Evolutionary conservation across 2,797 vertebrate genomes (phyloP).

Genomic region (Lithobates pipiens): DNA sequence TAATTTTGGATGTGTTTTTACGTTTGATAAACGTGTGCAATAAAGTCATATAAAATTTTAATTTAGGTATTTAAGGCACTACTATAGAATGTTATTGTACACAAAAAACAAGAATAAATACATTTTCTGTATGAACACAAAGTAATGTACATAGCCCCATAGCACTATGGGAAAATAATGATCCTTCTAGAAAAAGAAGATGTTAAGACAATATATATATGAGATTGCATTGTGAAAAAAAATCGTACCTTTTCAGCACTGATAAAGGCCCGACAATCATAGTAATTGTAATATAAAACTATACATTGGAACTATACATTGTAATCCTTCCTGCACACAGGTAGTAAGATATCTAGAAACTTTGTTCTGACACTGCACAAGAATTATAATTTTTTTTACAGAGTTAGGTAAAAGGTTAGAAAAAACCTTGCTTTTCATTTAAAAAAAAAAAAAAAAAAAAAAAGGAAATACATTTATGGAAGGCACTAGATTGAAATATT

Average conservation of each 20-base stretch:
- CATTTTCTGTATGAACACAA: conserved; percentile 95
- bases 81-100: conserved; percentile 74
- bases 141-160: conserved; percentile 95
- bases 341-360: neutral
- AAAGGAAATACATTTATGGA: too few relatives aligned
- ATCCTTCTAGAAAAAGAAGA: conserved; percentile 86
- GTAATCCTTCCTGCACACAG: neutral
- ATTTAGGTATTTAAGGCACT: conserved; percentile 71
- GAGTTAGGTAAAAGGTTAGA: too few relatives aligned
- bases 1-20: conserved; percentile 56
- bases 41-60: conserved; percentile 69
- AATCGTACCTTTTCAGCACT: conserved; percentile 40
- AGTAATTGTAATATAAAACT: conserved; percentile 17
- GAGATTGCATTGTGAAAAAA: conserved; percentile 64
- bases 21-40: conserved; percentile 58
- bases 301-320: conserved; percentile 15
- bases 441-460: too few relatives aligned
- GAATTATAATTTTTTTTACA: too few relatives aligned
- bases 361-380: neutral
- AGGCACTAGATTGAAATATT: too few relatives aligned
- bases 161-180: conserved; percentile 86
- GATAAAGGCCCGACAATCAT: conserved; percentile 37
- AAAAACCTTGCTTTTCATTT: too few relatives aligned
- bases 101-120: conserved; percentile 98
- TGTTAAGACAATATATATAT: conserved; percentile 77